Base-by-base conservation (phyloP, 2,113 vertebrate species). In the Bubo bubo region DNA sequence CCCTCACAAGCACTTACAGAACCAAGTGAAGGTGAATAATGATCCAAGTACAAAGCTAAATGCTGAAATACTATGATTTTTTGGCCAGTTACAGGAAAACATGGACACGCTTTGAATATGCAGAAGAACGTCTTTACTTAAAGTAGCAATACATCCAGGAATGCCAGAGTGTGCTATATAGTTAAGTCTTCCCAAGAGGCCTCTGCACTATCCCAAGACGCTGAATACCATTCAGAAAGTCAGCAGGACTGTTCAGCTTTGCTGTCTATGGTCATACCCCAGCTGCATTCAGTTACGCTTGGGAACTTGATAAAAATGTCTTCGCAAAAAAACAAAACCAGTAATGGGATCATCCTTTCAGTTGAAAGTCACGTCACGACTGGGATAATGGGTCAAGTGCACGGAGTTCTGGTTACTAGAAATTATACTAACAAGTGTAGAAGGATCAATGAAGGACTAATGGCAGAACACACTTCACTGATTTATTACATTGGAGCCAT, bases 121-220 rank as follows among this genome's bases (percentile, higher is more conserved):
- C 41, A 81, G 47, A 41, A 6, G 0, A 19, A 89, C 18, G 41
- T 67, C 72, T 24, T 74, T 41, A 86, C 21, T 32, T 19, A 34
- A 41, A 52, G 41, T 39, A 90, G 56, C 72, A 91, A 27, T 14
- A 32, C 27, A 73, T 16, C 35, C 34, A 28, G 8, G 5, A 81
- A 49, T 12, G 24, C 32, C 52, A 37, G 0, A n/a, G 35, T 34
- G 35, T 4, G 0, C 37, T 41, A 15, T 23, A 18, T 3, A 52
- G n/a, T 19, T 32, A 21, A 21, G 24, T 47, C 59, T 86, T 93
- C 60, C 53, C 60, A 89, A n/a, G 52, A 83, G 64, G 64, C 39
- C 53, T 77, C 59, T 68, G 10, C 5, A 2, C 53, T n/a, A 18
- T 26, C 68, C 67, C 53, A 37, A 74, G 35, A 63, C 49, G 47